Base-by-base conservation (phyloP, 1,140 invertebrate genomes). In the Aphelinus certus region DNA sequence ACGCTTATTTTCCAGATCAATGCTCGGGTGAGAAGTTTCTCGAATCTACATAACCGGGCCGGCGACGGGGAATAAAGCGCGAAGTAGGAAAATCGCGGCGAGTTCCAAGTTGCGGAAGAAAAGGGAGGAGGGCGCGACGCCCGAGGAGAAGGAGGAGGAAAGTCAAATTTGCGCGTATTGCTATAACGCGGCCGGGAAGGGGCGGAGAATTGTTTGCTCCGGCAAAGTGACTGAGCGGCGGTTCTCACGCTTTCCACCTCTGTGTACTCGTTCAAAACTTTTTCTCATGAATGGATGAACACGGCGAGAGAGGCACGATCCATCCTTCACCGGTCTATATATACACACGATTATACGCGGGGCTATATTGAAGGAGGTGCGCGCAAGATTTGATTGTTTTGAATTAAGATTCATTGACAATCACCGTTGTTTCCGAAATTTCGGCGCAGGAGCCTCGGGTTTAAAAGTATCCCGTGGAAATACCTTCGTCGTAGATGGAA, bases 91-190 rank as follows among this genome's bases (percentile, higher is more conserved):
- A 26, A 26, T 26, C 26, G 26, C 43, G 42, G 57, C 43, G 68
- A 68, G 55, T 67, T 62, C 62, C 53, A 51, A 56, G 55, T 47
- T 53, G 60, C n/a, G 55, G 55, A 9, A 43, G 49, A 66, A 58
- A 75, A 71, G 70, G 66, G 55, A 51, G n/a, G 64, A 61, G n/a
- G 43, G 57, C 58, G 55, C 57, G 55, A 26, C 26, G 26, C 26
- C 26, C 0, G 26, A 26, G 26, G 26, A 26, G 26, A 0, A 26
- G 76, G 56, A 56, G 49, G 62, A 67, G 76, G 76, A 78, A 81
- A 83, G 81, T 82, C 81, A 84, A 83, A 84, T 84, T 83, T 83
- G 79, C 79, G 82, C 80, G 81, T 83, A 81, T 26, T 26, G 26
- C 26, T 26, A 81, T 84, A 83, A 84, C 83, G 75, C 75, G 75